Percentiles rank a stretch among this genome's conserved stretches.
Evolutionary conservation across 1,140 invertebrate genomes (phyloP).

Genomic region (Pseudachorutes palmiensis): DNA sequence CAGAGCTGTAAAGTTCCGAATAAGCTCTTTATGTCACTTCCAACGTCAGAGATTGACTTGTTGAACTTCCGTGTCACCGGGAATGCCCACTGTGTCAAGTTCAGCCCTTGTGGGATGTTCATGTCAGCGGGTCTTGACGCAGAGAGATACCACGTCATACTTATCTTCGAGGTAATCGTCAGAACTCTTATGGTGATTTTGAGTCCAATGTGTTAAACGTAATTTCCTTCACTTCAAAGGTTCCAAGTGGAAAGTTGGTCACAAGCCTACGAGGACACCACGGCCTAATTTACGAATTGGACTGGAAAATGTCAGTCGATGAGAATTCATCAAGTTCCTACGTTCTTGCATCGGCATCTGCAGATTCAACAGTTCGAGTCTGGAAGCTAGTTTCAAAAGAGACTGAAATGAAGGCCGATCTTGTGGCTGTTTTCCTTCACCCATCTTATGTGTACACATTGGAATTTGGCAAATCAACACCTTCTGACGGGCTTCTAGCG

Average conservation of each 20-base stretch:
- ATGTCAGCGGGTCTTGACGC: constrained; percentile 50
- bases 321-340: constrained; percentile 41
- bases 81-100: constrained; percentile 41
- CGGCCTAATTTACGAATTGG: constrained; percentile 55
- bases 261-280: constrained; percentile 46
- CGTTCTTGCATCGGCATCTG: constrained; percentile 52
- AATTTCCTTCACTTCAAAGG: constrained; percentile 17
- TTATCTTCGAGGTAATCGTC: constrained; percentile 47
- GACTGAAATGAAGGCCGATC: constrained; percentile 38
- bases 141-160: constrained; percentile 44
- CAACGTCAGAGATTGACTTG: constrained; percentile 45
- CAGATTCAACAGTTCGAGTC: constrained; percentile 53
- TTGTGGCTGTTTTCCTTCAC: constrained; percentile 50
- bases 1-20: constrained; percentile 58
- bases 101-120: constrained; percentile 48
- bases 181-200: no score
- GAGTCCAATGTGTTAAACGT: no score
- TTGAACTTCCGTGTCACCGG: constrained; percentile 39
- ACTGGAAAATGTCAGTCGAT: constrained; percentile 46
- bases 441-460: constrained; percentile 58
- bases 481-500: constrained; percentile 45
- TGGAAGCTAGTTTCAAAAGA: constrained; percentile 50
- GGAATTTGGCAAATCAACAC: constrained; percentile 47
- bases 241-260: constrained; percentile 28
- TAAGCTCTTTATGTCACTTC: constrained; percentile 43